A percentile compares a stretch with the other conserved stretches of the same genome.
These are phyloP conservation scores for Limnephilus rhombicus DNA, from an alignment of 2,888 invertebrate species.

Conservation along the genomic window DNA sequence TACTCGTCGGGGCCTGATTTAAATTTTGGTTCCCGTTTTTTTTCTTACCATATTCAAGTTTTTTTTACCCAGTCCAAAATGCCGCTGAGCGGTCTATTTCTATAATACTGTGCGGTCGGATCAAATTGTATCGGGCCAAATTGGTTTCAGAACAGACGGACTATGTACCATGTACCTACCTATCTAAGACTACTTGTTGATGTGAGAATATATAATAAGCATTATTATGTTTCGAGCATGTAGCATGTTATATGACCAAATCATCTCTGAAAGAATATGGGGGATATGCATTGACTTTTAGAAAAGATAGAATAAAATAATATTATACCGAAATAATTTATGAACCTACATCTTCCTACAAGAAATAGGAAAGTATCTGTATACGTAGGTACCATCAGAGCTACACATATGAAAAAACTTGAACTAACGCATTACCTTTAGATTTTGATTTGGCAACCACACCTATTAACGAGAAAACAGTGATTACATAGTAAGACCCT, in stretches of 20 bases:
- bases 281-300: too few relatives aligned
- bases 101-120: conserved; percentile 16
- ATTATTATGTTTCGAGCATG: not conserved
- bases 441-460: too few relatives aligned
- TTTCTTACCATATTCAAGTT: conserved; percentile 21
- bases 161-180: not conserved
- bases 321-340: too few relatives aligned
- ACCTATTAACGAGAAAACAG: too few relatives aligned
- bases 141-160: conserved; percentile 11
- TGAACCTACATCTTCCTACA: too few relatives aligned
- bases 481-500: too few relatives aligned
- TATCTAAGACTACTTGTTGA: not conserved
- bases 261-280: too few relatives aligned
- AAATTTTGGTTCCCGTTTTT: conserved; percentile 11
- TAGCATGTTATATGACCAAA: not conserved
- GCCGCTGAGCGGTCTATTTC: conserved; percentile 18
- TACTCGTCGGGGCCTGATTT: not conserved
- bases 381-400: too few relatives aligned
- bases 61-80: conserved; percentile 5
- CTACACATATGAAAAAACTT: too few relatives aligned
- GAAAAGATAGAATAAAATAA: too few relatives aligned
- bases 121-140: conserved; percentile 24
- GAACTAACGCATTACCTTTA: too few relatives aligned
- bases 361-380: too few relatives aligned
- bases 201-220: not conserved